These are phyloP conservation scores for Bactericera cockerelli DNA, from an alignment of 1,140 invertebrate species.

Conservation along the genomic window DNA sequence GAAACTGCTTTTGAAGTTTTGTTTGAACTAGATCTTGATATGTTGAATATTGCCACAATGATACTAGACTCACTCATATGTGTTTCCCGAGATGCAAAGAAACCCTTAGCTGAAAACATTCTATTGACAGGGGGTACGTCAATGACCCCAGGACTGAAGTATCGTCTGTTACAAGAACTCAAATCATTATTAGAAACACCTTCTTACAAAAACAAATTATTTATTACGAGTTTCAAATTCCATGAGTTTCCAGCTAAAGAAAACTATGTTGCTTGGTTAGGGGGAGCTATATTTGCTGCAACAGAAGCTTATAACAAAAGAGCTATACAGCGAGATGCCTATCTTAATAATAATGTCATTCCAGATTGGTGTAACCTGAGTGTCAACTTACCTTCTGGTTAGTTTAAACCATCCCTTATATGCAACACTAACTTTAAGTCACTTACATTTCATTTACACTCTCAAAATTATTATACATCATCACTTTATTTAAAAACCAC, in stretches of 20 bases:
- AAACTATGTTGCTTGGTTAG: conserved; percentile 74
- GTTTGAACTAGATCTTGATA: conserved; percentile 71
- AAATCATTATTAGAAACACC: conserved; percentile 41
- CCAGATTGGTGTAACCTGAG: conserved; percentile 2
- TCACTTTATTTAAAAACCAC: too few relatives aligned
- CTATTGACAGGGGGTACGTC: conserved; percentile 68
- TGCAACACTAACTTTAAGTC: too few relatives aligned
- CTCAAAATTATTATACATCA: too few relatives aligned
- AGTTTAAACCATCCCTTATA: too few relatives aligned
- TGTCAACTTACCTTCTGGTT: conserved; percentile 3
- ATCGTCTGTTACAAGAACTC: conserved; percentile 59
- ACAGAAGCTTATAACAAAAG: conserved; percentile 1
- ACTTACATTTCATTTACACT: too few relatives aligned
- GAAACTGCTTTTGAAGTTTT: conserved; percentile 67
- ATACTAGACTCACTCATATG: conserved; percentile 63
- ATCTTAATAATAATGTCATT: background rate
- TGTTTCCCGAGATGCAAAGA: conserved; percentile 54
- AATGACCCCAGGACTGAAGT: conserved; percentile 62
- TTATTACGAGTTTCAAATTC: conserved; percentile 54
- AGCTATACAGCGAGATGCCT: background rate
- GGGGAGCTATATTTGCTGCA: conserved; percentile 31
- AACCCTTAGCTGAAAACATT: conserved; percentile 59
- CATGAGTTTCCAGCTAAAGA: conserved; percentile 60
- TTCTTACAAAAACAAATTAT: conserved; percentile 45
- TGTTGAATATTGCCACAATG: conserved; percentile 66